Conservation (phyloP, 2,113 vertebrate species). For the Cathartes aura region DNA sequence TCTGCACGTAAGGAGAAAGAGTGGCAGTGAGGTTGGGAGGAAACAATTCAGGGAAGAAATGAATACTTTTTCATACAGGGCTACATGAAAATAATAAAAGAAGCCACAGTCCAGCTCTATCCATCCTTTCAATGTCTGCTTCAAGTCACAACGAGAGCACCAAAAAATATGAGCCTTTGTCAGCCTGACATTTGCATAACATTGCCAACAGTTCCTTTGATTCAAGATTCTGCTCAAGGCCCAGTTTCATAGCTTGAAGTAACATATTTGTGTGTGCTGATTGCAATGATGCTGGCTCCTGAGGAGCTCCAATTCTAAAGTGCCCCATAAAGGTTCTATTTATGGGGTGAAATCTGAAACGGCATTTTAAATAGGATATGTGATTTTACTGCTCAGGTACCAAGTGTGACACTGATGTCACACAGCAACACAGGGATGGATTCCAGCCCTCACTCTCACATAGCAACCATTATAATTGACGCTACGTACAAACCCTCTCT, state of each 20-base stretch:
- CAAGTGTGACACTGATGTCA: not conserved
- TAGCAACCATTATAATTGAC: not conserved
- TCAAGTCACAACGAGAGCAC: not conserved
- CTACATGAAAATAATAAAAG: not conserved
- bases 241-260: not conserved
- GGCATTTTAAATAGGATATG: not conserved
- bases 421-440: not conserved
- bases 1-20: not conserved
- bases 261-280: not conserved
- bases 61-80: not conserved
- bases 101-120: not conserved
- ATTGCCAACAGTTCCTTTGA: not conserved
- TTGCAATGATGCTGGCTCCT: not conserved
- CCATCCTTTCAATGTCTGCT: not conserved
- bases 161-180: not conserved
- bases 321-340: not conserved
- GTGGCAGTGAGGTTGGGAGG: not conserved
- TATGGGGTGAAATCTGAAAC: not conserved
- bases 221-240: not conserved
- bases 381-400: slow-evolving; percentile 13
- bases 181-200: not conserved
- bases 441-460: not conserved
- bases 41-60: not conserved
- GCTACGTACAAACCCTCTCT: not conserved
- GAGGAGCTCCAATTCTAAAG: not conserved